Conservation (phyloP, 2,888 invertebrate genomes). For the Abrostola tripartita region DNA sequence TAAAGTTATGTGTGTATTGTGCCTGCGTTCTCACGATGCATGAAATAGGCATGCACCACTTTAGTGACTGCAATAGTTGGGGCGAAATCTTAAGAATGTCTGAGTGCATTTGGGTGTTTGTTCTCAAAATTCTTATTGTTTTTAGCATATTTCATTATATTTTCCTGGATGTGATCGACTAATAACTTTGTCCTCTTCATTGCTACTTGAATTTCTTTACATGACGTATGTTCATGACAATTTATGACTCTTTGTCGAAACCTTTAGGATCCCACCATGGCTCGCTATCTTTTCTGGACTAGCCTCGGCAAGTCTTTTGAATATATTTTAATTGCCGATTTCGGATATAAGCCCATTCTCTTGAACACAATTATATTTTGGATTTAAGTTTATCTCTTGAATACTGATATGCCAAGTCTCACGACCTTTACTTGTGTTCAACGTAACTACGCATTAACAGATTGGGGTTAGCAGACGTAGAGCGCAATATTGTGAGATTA, state of each 20-base stretch:
- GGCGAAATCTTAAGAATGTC: conserved; percentile 16
- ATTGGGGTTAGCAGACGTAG: conserved; percentile 37
- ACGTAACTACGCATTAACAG: conserved; percentile 36
- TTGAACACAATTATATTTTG: not conserved
- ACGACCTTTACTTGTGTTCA: conserved; percentile 46
- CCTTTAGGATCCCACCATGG: too few species aligned
- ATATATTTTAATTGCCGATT: too few species aligned
- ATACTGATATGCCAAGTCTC: conserved; percentile 40
- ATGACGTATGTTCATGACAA: too few species aligned
- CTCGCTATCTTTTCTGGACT: too few species aligned
- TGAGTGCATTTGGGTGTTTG: not conserved
- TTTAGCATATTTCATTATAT: not conserved
- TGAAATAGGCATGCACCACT: conserved; percentile 20
- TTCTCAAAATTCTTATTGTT: too few species aligned
- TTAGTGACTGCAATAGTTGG: conserved; percentile 23
- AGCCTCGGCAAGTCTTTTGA: too few species aligned
- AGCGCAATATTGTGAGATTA: conserved; percentile 19
- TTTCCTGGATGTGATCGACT: not conserved
- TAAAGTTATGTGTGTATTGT: conserved; percentile 46
- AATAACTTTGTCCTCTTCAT: not conserved
- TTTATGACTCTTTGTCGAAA: too few species aligned
- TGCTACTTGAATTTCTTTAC: not conserved
- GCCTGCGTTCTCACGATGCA: conserved; percentile 26
- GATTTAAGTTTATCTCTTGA: conserved; percentile 17
- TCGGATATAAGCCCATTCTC: too few species aligned